Evolutionary conservation across 2,113 vertebrate genomes (phyloP), one percentile per base, ranked within the genome.

Genomic region (Rhegmatorhina hoffmannsi): DNA sequence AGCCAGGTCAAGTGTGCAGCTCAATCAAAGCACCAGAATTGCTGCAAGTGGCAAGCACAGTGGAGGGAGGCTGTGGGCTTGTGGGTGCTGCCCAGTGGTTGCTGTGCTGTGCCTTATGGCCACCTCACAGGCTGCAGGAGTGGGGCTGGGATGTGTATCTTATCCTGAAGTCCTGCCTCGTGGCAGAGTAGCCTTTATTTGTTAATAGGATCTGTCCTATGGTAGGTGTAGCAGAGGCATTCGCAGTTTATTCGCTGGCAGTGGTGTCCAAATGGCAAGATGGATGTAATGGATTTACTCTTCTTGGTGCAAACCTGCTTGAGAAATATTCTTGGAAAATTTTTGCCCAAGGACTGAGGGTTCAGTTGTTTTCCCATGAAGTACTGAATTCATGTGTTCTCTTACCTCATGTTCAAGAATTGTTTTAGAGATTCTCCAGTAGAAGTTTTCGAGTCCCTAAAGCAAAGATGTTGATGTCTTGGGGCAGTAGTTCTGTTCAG

Each of bases 1-100:
- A 96, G 94, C 93, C 95, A 82, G 96, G 95, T 97, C 95, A 97
- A 93, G 92, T 88, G 89, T 91, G 94, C 93, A 86, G 82, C 68
- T 28, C 26, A 92, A 92, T 96, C 92, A 95, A 96, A 97, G 96
- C n/a, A 13, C 89, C 56, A 7, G 89, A 95, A 70, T 56, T 76
- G 77, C 90, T 91, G 87, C 2, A 29, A 70, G 86, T 40, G 43
- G 52, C 89, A 40, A 7, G 77, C 18, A 8, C n/a, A 47, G 84
- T 12, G 46, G 11, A 28, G 72, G 70, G 50, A 25, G 38, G 72
- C 70, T 38, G 9, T 7, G 85, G 47, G 7, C 79, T 73, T 60
- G 5, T 26, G 76, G 85, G 84, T 89, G 84, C 86, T 87, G 76
- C 29, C 9, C 29, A 1, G 19, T 6, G 43, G 21, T 20, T 38